Conservation (phyloP, 2,797 vertebrate genomes). For the Diceros bicornis region DNA sequence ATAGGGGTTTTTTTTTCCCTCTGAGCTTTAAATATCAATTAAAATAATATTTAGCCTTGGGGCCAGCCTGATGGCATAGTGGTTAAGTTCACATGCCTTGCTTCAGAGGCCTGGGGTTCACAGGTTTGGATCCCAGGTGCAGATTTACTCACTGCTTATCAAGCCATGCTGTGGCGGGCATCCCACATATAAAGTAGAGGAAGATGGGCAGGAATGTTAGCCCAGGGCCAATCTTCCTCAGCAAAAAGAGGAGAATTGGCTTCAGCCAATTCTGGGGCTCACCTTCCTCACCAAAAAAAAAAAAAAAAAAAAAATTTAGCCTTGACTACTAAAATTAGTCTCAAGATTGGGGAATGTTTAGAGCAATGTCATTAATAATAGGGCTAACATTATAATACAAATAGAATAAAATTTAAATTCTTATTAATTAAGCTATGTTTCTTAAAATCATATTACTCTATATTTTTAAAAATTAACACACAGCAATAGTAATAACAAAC, state of each 20-base stretch:
- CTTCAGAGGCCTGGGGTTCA: too few species aligned
- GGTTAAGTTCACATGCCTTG: too few species aligned
- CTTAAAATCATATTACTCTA: neutral
- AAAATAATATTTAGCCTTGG: conserved; percentile 4
- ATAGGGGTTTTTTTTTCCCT: neutral
- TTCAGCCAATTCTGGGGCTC: too few species aligned
- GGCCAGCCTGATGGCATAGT: too few species aligned
- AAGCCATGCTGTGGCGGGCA: too few species aligned
- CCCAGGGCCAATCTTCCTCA: too few species aligned
- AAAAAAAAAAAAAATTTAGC: conserved; percentile 6
- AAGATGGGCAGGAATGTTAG: too few species aligned
- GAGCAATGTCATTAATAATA: neutral
- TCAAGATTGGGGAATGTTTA: neutral
- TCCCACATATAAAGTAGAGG: too few species aligned
- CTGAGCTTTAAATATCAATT: conserved; percentile 35
- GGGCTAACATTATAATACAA: neutral
- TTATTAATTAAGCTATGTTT: neutral
- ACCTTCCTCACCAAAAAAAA: too few species aligned
- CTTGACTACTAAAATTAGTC: conserved; percentile 39
- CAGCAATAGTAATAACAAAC: neutral
- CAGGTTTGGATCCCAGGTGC: too few species aligned
- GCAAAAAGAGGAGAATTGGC: too few species aligned
- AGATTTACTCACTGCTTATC: too few species aligned
- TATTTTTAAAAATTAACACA: neutral
- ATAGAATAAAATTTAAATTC: conserved; percentile 1